Evolutionary conservation across 2,888 invertebrate species (phyloP), one percentile per base, ranked within the genome.

Genomic region (Agonopterix heracliana): DNA sequence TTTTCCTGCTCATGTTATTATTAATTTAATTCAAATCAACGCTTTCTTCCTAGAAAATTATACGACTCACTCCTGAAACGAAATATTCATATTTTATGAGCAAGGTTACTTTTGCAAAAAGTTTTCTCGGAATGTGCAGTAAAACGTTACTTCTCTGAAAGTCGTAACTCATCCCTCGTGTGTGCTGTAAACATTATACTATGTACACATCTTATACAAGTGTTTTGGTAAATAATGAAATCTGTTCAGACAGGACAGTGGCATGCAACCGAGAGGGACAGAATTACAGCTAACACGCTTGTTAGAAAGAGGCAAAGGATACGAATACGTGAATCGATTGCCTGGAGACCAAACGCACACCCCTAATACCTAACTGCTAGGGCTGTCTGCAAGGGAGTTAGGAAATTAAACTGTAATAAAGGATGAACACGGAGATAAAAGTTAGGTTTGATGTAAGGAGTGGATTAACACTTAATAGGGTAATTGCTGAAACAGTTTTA

Each of bases 271-370:
- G 48, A 48, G 41, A 49, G 74, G 71, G 78, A 79, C 47, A 45
- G 60, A 52, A 41, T 48, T 54, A 44, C 47, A 48, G 49, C 54
- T 61, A 60, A 56, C 65, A 54, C 53, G 52, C 51, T 64, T 54
- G 74, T 46, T 49, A 53, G 78, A 81, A 59, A 68, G 75, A 60
- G 81, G 71, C 57, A 54, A 56, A 26, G 66, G 55, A 55, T 55
- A 71, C 70, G 76, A 81, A 82, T 81, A 71, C 69, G 63, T 56
- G 67, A 78, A 86, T 86, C 85, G 85, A 86, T 87, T 81, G 26
- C 26, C 26, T 26, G 26, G 78, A 71, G 72, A 63, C 74, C 68
- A 26, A 67, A 71, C 68, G 63, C 80, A 76, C 82, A 76, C 82
- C 81, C 83, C 74, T 74, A 71, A 77, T 74, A 63, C 67, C 72